A percentile compares a stretch with the other conserved stretches of the same genome.
These are phyloP conservation scores for Tyrophagus putrescentiae DNA, from an alignment of 1,140 invertebrate species.

Conservation along the genomic window DNA sequence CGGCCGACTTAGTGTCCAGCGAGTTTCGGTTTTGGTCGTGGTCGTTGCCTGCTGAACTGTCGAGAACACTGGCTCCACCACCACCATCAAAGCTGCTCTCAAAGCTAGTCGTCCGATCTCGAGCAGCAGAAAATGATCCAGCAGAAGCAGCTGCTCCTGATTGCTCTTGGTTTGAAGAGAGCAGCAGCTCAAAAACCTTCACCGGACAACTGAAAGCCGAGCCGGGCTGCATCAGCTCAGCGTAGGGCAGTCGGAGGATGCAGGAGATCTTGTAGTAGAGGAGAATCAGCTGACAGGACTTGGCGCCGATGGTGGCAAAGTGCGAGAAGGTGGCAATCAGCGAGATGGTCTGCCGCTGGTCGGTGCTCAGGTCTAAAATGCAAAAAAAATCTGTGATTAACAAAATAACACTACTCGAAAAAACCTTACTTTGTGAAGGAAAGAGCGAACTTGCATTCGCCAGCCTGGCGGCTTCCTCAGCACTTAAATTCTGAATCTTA, in stretches of 20 bases:
- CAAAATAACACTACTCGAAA: background rate
- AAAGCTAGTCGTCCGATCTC: too few species aligned
- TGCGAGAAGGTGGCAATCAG: conserved; percentile 2
- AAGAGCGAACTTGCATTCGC: background rate
- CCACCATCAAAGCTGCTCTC: too few species aligned
- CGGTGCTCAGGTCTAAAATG: conserved; percentile 1
- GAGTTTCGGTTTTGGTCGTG: too few species aligned
- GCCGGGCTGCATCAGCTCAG: background rate
- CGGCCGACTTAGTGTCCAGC: background rate
- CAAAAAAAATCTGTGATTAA: background rate
- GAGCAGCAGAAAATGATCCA: background rate
- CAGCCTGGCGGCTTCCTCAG: background rate
- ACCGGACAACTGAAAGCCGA: background rate
- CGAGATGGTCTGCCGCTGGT: background rate
- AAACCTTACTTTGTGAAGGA: background rate
- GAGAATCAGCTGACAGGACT: conserved; percentile 11
- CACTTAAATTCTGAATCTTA: conserved; percentile 1
- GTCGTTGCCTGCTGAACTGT: too few species aligned
- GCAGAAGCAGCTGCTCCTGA: background rate
- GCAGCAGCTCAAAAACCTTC: background rate
- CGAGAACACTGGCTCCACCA: too few species aligned
- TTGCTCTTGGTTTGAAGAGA: background rate
- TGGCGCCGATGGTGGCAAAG: conserved; percentile 17
- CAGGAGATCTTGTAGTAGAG: conserved; percentile 22
- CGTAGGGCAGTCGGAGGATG: background rate